Evolutionary conservation across 1,140 invertebrate species (phyloP), one percentile per base, ranked within the genome.

Genomic region (Helicoverpa zea): DNA sequence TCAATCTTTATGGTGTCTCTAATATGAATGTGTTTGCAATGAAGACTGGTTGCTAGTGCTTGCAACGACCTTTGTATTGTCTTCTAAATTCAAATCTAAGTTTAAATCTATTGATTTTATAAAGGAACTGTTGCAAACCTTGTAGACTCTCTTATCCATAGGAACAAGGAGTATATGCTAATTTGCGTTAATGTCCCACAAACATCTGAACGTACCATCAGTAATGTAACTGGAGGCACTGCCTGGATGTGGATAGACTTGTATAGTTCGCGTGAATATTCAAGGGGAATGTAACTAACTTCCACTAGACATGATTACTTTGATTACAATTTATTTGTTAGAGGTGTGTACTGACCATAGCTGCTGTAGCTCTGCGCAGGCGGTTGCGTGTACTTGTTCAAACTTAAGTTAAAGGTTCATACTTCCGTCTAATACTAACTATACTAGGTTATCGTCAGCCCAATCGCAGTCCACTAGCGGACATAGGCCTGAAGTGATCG

Each of bases 201-300:
- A 94, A 93, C 92, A 92, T 91, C 88, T 92, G 92, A 93, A 93
- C 87, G 87, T 91, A 88, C 91, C 87, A 82, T 86, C 84, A 84
- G 90, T 83, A 86, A 63, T 56, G 14, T 30, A 73, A 77, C 88
- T 82, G 86, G 80, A 59, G 86, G 91, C 88, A 93, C 93, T 93
- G 93, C 92, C 92, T 94, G 93, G 89, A 91, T 94, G 92, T 94
- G 93, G 92, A 82, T 72, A 72, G 13, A 54, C 43, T 70, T 52
- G 16, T 70, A 23, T 14, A 51, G 16, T 51, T 51, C 18, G 47
- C 43, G 16, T 14, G 4, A 43, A 11, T 64, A 64, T 35, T 66
- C 47, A 9, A 47, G 66, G 66, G 66, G 29, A 18, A 18, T 52
- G 18, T 54, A 3, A 54, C 49, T 52, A 72, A 4, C 49, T 49